These are phyloP conservation scores for Colletes latitarsis DNA, from an alignment of 1,140 invertebrate genomes.

Conservation along the genomic window DNA sequence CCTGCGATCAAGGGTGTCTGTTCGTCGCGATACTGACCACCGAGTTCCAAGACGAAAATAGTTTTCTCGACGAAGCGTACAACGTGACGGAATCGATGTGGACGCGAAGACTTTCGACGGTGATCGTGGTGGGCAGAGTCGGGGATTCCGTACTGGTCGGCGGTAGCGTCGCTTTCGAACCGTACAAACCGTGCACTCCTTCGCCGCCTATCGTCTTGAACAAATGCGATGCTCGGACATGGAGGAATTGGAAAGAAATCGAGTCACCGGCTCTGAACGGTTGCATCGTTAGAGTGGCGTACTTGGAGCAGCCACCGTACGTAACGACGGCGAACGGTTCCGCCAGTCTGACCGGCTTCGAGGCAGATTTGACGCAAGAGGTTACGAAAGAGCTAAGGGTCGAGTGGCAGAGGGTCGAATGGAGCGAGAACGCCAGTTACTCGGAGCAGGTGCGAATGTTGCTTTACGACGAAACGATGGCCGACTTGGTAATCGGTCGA, in stretches of 20 bases:
- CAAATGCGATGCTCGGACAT: constrained; percentile 48
- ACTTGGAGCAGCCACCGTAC: constrained; percentile 66
- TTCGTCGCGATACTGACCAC: constrained; percentile 52
- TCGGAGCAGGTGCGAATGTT: constrained; percentile 1
- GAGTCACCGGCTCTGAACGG: constrained; percentile 41
- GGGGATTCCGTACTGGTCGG: constrained; percentile 53
- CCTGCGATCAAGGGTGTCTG: constrained; percentile 65
- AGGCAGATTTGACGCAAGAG: constrained; percentile 49
- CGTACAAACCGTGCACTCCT: constrained; percentile 42
- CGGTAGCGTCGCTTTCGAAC: constrained; percentile 56
- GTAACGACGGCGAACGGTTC: constrained; percentile 27
- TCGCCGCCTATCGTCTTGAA: constrained; percentile 52
- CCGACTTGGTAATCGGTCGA: constrained; percentile 72
- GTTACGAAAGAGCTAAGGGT: not conserved
- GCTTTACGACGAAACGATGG: constrained; percentile 5
- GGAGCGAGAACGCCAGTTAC: constrained; percentile 31
- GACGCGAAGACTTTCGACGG: constrained; percentile 51
- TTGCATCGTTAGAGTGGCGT: constrained; percentile 57
- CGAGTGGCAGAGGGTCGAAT: constrained; percentile 38
- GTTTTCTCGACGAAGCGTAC: constrained; percentile 55
- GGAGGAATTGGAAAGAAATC: constrained; percentile 32
- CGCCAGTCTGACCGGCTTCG: constrained; percentile 44
- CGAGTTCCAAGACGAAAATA: constrained; percentile 46
- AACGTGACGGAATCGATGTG: constrained; percentile 58
- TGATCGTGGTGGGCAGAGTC: constrained; percentile 62